Conservation (phyloP, 1,140 invertebrate species). For the Lethocerus indicus region DNA sequence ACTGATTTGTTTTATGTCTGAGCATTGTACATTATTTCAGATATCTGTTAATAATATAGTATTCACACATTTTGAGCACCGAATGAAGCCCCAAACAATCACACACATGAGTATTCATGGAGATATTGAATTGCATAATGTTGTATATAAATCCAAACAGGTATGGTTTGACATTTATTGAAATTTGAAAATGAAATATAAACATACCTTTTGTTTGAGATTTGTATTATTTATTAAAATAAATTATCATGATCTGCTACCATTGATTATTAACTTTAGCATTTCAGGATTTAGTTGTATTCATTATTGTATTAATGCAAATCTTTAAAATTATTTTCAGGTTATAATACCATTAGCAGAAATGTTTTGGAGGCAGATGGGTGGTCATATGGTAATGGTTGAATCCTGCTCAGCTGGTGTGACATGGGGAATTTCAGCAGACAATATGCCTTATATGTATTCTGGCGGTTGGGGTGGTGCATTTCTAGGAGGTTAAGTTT, state of each 20-base stretch:
- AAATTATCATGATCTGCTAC: not conserved
- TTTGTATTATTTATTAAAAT: not conserved
- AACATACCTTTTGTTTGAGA: not conserved
- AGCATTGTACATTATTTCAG: constrained; percentile 18
- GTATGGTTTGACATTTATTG: constrained; percentile 21
- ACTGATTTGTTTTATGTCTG: not conserved
- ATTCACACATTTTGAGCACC: constrained; percentile 50
- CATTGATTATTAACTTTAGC: not conserved
- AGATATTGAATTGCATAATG: constrained; percentile 43
- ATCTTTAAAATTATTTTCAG: constrained; percentile 19
- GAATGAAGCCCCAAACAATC: constrained; percentile 46
- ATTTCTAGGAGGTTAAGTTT: constrained; percentile 56
- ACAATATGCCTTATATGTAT: constrained; percentile 70
- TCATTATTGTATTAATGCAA: not conserved
- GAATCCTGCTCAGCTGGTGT: constrained; percentile 56
- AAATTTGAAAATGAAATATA: not conserved
- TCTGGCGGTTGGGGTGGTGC: constrained; percentile 72
- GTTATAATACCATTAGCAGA: constrained; percentile 50
- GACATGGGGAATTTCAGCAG: constrained; percentile 77
- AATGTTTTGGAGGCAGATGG: constrained; percentile 67
- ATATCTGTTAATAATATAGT: constrained; percentile 44
- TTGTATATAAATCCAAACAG: constrained; percentile 43
- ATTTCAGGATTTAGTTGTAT: not conserved
- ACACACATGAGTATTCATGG: constrained; percentile 52
- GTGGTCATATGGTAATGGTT: constrained; percentile 63